Percentiles rank a stretch among this genome's conserved stretches.
These are phyloP conservation scores for Himantopus leucocephalus DNA, from an alignment of 2,113 vertebrate genomes.

Conservation along the genomic window DNA sequence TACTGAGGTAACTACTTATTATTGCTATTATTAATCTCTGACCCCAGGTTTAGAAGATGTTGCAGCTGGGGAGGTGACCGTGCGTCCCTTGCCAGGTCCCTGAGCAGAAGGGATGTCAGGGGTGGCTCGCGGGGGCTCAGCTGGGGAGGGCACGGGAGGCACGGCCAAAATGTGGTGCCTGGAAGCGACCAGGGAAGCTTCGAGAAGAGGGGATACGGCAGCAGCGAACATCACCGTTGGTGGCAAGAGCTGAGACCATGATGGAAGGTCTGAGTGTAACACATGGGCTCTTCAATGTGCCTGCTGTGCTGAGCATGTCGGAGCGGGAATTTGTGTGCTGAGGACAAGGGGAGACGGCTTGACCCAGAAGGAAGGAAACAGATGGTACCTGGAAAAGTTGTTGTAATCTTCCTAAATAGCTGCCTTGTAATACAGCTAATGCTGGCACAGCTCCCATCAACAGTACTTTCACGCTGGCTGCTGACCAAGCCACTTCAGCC, in stretches of 20 bases:
- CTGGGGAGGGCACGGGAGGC: accelerated
- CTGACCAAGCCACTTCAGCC: neutral
- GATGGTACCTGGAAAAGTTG: neutral
- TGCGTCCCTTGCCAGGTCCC: neutral
- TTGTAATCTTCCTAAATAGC: neutral
- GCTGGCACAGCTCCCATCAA: neutral
- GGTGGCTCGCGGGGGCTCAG: accelerated
- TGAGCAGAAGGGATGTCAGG: neutral
- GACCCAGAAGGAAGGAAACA: neutral
- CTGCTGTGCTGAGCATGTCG: neutral
- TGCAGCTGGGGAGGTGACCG: neutral
- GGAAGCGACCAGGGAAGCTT: neutral
- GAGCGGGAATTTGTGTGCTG: accelerated
- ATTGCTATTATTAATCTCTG: neutral
- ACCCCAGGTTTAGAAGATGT: neutral
- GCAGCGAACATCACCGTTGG: neutral
- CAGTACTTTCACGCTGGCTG: neutral
- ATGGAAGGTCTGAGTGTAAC: neutral
- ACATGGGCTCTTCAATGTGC: accelerated
- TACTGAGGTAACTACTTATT: neutral
- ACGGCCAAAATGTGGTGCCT: neutral
- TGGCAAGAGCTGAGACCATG: neutral
- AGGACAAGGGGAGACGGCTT: neutral
- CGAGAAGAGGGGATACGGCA: accelerated
- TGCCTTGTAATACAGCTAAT: neutral